Percentiles rank a stretch among this genome's conserved stretches.
phyloP scores from a whole-genome alignment of 2,888 invertebrate species.

The Campopleginae sp. region DNA sequence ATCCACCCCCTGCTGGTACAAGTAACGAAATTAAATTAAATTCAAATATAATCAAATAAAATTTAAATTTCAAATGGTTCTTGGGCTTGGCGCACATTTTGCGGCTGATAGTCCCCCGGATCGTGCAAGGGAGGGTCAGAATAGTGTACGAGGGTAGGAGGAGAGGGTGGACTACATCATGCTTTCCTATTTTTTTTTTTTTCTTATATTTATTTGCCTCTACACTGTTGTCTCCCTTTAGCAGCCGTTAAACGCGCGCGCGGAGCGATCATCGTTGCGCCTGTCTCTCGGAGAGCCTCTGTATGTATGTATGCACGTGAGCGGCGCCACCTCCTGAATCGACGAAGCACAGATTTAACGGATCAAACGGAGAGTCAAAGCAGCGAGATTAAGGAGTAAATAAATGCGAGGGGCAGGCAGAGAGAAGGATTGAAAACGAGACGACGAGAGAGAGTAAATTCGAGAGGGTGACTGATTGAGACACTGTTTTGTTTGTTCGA shows the following conservation, averaged over 20 bases:
- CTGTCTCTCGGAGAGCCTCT: constrained; percentile 36
- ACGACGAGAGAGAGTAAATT: constrained; percentile 69
- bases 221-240: constrained; percentile 42
- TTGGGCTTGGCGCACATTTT: constrained; percentile 71
- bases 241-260: constrained; percentile 71
- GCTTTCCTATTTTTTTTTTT: constrained; percentile 62
- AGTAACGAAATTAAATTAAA: constrained; percentile 82
- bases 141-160: constrained; percentile 6
- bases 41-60: constrained; percentile 85
- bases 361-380: constrained; percentile 76
- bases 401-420: no score
- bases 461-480: constrained; percentile 81
- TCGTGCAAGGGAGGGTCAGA: constrained; percentile 25
- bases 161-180: constrained; percentile 47
- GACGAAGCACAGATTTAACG: constrained; percentile 79
- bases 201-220: constrained; percentile 44
- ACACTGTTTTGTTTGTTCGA: constrained; percentile 82
- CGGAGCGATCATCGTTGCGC: constrained; percentile 72
- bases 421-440: not conserved
- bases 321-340: constrained; percentile 62
- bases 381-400: not conserved
- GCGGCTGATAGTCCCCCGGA: constrained; percentile 32
- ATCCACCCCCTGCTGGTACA: constrained; percentile 68
- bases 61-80: constrained; percentile 83
- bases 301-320: not conserved